These are phyloP conservation scores for Megaceryle maxima DNA, from an alignment of 2,113 vertebrate genomes.

Conservation along the genomic window DNA sequence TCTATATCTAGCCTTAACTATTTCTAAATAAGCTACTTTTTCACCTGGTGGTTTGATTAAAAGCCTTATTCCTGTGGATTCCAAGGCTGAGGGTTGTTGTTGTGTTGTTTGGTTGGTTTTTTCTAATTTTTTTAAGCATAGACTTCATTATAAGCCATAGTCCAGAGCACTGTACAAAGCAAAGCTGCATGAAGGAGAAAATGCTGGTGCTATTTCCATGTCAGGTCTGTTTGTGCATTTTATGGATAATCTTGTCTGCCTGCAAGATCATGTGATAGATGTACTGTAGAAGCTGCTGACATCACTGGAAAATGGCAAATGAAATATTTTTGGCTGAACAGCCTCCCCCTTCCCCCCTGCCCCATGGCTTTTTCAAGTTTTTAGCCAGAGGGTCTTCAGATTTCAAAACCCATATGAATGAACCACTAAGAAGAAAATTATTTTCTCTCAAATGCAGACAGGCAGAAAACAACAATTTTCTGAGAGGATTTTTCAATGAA, in stretches of 20 bases:
- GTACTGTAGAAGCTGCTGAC: not conserved
- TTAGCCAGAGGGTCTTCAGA: not conserved
- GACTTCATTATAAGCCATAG: not conserved
- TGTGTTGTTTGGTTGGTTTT: no score
- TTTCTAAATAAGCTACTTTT: not conserved
- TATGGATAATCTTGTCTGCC: not conserved
- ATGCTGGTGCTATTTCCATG: not conserved
- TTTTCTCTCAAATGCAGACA: conserved; percentile 22
- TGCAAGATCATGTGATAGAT: not conserved
- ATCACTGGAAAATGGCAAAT: not conserved
- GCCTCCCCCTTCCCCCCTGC: no score
- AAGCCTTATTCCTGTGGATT: not conserved
- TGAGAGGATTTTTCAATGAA: conserved; percentile 24
- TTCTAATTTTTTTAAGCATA: not conserved
- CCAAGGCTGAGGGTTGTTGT: not conserved
- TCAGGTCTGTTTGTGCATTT: not conserved
- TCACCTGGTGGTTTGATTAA: not conserved
- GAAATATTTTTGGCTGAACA: not conserved
- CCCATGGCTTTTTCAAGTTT: not conserved
- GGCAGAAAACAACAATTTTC: conserved; percentile 26
- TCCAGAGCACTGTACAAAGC: not conserved
- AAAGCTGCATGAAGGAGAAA: not conserved
- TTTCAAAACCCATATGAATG: not conserved
- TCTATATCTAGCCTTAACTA: not conserved
- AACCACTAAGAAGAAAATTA: not conserved